Conservation (phyloP, 2,797 vertebrate species). For the Alosa sapidissima region DNA sequence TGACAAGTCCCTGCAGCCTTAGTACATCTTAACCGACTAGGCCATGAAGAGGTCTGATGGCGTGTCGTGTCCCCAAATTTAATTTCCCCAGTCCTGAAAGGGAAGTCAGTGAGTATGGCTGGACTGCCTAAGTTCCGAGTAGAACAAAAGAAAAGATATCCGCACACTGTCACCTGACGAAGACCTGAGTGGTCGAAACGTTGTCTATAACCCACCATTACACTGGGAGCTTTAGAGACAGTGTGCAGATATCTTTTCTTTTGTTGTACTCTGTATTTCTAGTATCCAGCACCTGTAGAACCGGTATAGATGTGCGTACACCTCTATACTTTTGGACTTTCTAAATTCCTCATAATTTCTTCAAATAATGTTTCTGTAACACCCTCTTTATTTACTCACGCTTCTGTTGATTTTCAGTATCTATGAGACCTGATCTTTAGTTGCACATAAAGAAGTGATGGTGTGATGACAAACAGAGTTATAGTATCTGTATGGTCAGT, state of each 20-base stretch:
- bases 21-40: slow-evolving; percentile 20
- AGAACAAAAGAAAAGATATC: too few relatives aligned
- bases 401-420: neutral
- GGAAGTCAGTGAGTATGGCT: neutral
- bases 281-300: too few relatives aligned
- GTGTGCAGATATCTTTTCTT: too few relatives aligned
- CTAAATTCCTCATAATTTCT: neutral
- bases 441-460: neutral
- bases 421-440: neutral
- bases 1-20: neutral
- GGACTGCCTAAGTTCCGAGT: neutral
- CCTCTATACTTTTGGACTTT: neutral
- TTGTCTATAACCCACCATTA: too few relatives aligned
- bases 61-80: neutral
- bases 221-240: too few relatives aligned
- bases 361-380: neutral
- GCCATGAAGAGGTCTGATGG: neutral
- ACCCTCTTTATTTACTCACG: neutral
- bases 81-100: neutral
- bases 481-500: neutral
- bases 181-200: too few relatives aligned
- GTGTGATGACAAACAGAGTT: neutral
- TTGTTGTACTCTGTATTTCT: too few relatives aligned
- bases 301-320: too few relatives aligned
- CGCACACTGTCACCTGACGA: too few relatives aligned